Evolutionary conservation across 2,888 invertebrate genomes (phyloP), one percentile per base, ranked within the genome.

Genomic region (Synanthedon vespiformis): DNA sequence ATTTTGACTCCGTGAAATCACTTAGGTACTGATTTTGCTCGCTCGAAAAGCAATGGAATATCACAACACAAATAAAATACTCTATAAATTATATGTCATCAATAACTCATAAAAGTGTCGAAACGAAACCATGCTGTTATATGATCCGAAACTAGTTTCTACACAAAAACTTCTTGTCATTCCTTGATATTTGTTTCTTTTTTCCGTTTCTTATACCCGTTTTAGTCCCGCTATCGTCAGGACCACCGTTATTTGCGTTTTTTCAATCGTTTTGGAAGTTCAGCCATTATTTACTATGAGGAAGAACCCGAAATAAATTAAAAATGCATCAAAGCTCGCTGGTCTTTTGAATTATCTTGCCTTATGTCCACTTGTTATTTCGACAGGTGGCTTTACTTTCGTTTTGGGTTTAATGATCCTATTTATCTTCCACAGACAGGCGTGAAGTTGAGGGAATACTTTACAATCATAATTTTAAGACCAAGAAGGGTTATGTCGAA

Each of bases 301-400:
- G 44, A n/a, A 44, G 44, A 14, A 14, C 12, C 72, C 74, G 68
- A 74, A 74, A 80, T 76, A 75, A 77, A 80, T 80, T 78, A 82
- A 83, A 82, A 80, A 75, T 65, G 60, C 77, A 77, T 80, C 75
- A 72, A 61, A 63, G 59, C 63, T 63, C 16, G 16, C 11, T n/a
- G 8, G 47, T 44, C 59, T 54, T 52, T 61, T 68, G 72, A 72
- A 71, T 67, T 64, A 34, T 34, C 34, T 3, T 49, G 4, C 22
- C 49, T 49, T 22, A 10, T 44, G n/a, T 44, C 13, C 14, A 44
- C 44, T 44, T 44, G 44, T 44, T 34, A 34, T 34, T 44, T 44
- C 12, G 44, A 44, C 44, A 44, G 44, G 14, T 44, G 44, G 41
- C 11, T 44, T n/a, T 44, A 13, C 14, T n/a, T 44, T 6, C 13